Conservation (phyloP, 2,797 vertebrate genomes). For the Sebastes trivittatus region DNA sequence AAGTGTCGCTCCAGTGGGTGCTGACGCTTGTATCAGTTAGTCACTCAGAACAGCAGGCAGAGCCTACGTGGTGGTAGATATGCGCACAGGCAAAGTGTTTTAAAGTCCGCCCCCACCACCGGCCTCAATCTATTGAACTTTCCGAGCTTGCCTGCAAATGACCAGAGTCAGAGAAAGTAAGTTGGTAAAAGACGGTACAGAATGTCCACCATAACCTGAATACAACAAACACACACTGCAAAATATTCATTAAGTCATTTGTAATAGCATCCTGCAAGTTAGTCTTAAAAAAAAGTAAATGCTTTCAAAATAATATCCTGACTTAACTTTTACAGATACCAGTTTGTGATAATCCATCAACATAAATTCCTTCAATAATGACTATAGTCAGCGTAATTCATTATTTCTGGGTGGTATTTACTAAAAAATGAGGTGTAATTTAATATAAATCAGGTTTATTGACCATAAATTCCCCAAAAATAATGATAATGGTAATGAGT, state of each 20-base stretch:
- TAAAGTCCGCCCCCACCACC: conserved; percentile 22
- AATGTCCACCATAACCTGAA: neutral
- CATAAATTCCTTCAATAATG: too few species aligned
- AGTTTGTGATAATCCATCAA: too few species aligned
- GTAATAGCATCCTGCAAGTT: neutral
- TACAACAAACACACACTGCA: neutral
- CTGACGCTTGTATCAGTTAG: conserved; percentile 25
- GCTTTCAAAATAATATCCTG: neutral
- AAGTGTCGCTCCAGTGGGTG: conserved; percentile 33
- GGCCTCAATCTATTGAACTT: neutral
- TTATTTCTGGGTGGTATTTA: too few species aligned
- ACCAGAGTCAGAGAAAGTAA: neutral
- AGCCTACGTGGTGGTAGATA: conserved; percentile 4
- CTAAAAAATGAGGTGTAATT: too few species aligned
- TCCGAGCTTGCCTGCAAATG: neutral
- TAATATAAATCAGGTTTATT: too few species aligned
- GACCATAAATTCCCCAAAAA: too few species aligned
- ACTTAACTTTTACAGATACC: too few species aligned
- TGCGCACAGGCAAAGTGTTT: conserved; percentile 12
- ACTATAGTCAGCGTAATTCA: too few species aligned
- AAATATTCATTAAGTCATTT: neutral
- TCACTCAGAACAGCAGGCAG: conserved; percentile 38
- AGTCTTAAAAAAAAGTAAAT: neutral
- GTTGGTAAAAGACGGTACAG: neutral
- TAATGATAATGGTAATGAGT: too few species aligned